Evolutionary conservation across 2,113 vertebrate genomes (phyloP), one percentile per base, ranked within the genome.

Genomic region (Canis aureus): DNA sequence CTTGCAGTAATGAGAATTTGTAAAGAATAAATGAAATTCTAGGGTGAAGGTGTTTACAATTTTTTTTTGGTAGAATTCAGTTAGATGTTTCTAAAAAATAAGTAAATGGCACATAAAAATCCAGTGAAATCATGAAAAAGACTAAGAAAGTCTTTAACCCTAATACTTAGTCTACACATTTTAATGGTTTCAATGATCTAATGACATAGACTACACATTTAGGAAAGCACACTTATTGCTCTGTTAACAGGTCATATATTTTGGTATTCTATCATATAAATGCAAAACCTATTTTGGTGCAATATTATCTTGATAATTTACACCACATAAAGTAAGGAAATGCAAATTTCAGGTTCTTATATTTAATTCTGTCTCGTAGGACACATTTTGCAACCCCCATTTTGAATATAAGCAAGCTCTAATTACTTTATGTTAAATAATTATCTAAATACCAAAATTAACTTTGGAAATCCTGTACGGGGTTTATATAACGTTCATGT

Each of bases 211-310:
- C 88, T 66, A 11, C 97, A 79, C 87, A 92, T 94, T 88, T 76
- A 96, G 57, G 55, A 95, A 98, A 98, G 89, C 55, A 97, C 55
- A 94, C 74, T 97, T 98, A 95, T 90, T 91, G 62, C 57, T 97
- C 49, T 93, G 49, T 55, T 91, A 89, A 88, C 62, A 86, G 81
- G 76, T 90, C 35, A 22, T 67, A 90, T 64, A 79, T 94, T 93
- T 97, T 90, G 79, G 0, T 62, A 80, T 89, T 96, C 25, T 85
- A 91, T 95, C 89, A 92, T 32, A 97, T 95, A 97, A 98, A 97
- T 82, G 64, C 1, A 87, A 96, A 85, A 93, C 5, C 7, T 38
- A 74, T 86, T 27, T 53, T 73, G 80, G 7, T 73, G 8, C 1
- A 76, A 51, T 32, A 81, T 81, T 78, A 71, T 84, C 35, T 89